Evolutionary conservation across 2,113 vertebrate species (phyloP), one percentile per base, ranked within the genome.

Genomic region (Nematolebias whitei): DNA sequence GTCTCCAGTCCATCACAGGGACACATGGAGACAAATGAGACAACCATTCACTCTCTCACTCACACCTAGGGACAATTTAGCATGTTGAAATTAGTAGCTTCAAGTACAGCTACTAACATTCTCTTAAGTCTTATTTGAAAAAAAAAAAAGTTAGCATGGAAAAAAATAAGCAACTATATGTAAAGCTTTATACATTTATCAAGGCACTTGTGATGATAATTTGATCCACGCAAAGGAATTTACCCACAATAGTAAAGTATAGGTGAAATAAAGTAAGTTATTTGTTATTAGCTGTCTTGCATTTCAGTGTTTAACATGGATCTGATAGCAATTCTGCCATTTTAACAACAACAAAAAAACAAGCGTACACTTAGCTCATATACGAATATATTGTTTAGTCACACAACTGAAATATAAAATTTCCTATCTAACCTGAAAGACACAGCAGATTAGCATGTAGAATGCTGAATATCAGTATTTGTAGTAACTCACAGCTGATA

Each of bases 381-480:
- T 18, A 29, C 7, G 26, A 29, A 29, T 7, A 18, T 3, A 19
- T 9, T 15, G 7, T 18, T 45, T n/a, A n/a, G 4, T 20, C n/a
- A 44, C 14, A 51, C 44, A n/a, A 22, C 51, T 59, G 2, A 32
- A 55, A 68, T 49, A 68, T 52, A n/a, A 26, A 60, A 44, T 16
- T 44, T 18, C 39, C 58, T 13, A 56, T 38, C 54, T 47, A 51
- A 74, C 64, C 26, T 32, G 24, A 39, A 73, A 48, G 22, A 44
- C 26, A 22, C 1, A 18, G 66, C 52, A 32, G 18, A 18, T 40
- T 26, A 43, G 18, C 1, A 41, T 22, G 53, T 51, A 71, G 38
- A 73, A 39, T 26, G 57, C 43, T 41, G 26, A 71, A 50, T 32
- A 43, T 60, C 51, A 41, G 54, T 70, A 59, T 81, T 16, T 44